Evolutionary conservation across 2,113 vertebrate species (phyloP).

Genomic region (Esox niger): DNA sequence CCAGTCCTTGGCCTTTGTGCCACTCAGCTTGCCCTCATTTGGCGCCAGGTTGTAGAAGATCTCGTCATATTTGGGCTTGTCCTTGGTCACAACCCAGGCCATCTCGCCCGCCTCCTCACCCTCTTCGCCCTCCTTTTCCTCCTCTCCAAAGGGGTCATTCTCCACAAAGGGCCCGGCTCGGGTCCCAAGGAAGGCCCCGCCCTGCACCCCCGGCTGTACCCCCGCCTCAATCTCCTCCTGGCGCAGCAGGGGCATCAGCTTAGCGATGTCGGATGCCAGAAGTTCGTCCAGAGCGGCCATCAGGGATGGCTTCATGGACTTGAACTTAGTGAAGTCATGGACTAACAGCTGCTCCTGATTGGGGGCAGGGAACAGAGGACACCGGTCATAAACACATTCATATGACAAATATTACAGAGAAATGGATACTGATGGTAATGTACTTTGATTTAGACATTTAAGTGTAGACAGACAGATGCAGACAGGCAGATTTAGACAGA

Average conservation of each 20-base stretch:
- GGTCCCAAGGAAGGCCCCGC: conserved; percentile 83
- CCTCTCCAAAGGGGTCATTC: conserved; percentile 69
- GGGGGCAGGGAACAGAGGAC: not conserved
- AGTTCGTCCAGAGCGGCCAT: conserved; percentile 83
- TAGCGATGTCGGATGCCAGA: conserved; percentile 80
- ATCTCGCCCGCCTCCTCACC: conserved; percentile 67
- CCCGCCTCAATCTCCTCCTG: conserved; percentile 87
- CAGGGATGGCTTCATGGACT: conserved; percentile 82
- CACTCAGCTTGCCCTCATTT: conserved; percentile 86
- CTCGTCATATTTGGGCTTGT: conserved; percentile 93
- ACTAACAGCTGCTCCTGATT: conserved; percentile 82
- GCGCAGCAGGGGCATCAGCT: conserved; percentile 87
- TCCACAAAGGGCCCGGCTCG: conserved; percentile 84
- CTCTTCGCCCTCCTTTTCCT: conserved; percentile 60
- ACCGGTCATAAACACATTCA: not conserved
- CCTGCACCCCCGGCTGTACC: conserved; percentile 78
- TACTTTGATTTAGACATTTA: too few relatives aligned
- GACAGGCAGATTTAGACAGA: too few relatives aligned
- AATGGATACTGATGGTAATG: too few relatives aligned
- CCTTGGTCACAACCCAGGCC: conserved; percentile 90
- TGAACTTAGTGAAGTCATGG: conserved; percentile 89
- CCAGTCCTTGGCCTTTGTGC: conserved; percentile 87
- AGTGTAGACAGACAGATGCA: too few relatives aligned
- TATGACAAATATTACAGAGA: too few relatives aligned
- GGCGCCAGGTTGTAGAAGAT: conserved; percentile 92